phyloP scores from a whole-genome alignment of 2,113 vertebrate species.

The Catharus fuscescens region DNA sequence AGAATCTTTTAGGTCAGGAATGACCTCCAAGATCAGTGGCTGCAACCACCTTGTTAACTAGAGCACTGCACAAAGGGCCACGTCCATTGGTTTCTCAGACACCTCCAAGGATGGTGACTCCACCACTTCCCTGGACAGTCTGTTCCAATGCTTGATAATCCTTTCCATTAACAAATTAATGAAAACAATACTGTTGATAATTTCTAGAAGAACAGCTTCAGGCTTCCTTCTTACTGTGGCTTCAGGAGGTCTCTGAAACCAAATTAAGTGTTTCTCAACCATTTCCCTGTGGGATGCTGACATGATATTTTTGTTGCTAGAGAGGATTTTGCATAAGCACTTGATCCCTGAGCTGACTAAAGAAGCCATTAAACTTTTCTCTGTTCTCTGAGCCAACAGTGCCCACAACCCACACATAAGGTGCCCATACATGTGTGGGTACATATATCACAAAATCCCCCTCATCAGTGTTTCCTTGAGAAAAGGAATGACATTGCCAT shows the following conservation, averaged over 20 bases:
- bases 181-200: not conserved
- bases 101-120: not conserved
- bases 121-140: not conserved
- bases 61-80: not conserved
- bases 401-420: not conserved
- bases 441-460: not conserved
- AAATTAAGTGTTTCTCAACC: not conserved
- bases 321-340: not conserved
- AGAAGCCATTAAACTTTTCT: not conserved
- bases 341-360: not conserved
- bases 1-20: not conserved
- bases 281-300: not conserved
- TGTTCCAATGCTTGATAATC: not conserved
- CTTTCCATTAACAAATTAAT: not conserved
- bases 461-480: not conserved
- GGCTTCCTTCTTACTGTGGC: not conserved
- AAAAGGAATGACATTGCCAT: not conserved
- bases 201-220: not conserved
- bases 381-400: accelerated
- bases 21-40: not conserved
- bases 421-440: too few relatives aligned
- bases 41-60: not conserved
- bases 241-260: not conserved
- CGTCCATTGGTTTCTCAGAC: not conserved
- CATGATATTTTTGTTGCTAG: not conserved